Conservation (phyloP, 2,888 invertebrate species). For the Phortica okadai region DNA sequence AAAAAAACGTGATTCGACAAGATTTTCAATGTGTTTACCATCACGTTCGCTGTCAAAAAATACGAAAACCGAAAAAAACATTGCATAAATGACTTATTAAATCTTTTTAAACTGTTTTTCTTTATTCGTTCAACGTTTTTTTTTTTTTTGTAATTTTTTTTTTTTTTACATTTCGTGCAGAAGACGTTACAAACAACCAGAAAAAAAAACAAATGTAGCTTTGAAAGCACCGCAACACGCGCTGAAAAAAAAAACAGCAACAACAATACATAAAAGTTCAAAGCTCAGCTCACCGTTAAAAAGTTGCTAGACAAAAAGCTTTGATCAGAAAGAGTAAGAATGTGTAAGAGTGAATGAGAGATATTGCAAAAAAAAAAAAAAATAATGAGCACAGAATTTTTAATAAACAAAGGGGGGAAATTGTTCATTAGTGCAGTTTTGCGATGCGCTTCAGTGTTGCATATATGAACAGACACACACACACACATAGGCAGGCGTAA, state of each 20-base stretch:
- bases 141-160: not conserved
- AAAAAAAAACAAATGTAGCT: conserved; percentile 7
- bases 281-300: not conserved
- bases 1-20: not conserved
- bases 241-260: not conserved
- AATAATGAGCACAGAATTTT: not conserved
- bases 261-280: not conserved
- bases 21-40: too few relatives aligned
- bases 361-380: conserved; percentile 4
- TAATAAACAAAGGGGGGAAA: too few relatives aligned
- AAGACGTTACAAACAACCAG: not conserved
- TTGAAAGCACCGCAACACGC: not conserved
- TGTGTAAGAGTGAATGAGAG: not conserved
- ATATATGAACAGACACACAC: not conserved
- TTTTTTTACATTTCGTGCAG: not conserved
- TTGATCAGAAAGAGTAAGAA: not conserved
- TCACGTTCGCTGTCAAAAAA: too few relatives aligned
- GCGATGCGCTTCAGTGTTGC: too few relatives aligned
- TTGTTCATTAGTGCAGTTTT: too few relatives aligned
- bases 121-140: not conserved
- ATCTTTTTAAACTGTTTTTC: not conserved
- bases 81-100: too few relatives aligned
- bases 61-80: too few relatives aligned
- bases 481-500: not conserved
- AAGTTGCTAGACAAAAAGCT: not conserved